phyloP scores from a whole-genome alignment of 1,140 invertebrate genomes.

The Lordiphosa clarofinis region DNA sequence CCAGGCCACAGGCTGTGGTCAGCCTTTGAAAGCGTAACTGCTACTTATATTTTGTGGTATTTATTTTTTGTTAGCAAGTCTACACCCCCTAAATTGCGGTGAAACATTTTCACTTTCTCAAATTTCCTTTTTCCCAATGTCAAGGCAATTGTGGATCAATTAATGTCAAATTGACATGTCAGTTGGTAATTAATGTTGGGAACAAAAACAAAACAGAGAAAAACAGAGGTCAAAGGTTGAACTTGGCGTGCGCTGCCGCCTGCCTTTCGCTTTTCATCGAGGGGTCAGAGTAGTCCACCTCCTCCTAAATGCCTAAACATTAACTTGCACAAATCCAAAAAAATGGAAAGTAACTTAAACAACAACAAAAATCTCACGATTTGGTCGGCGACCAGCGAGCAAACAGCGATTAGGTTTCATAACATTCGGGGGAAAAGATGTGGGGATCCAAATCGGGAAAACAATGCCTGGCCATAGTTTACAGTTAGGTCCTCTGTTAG shows the following conservation, averaged over 20 bases:
- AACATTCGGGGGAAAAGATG: conserved; percentile 37
- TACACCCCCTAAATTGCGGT: too few species aligned
- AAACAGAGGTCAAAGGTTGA: conserved; percentile 51
- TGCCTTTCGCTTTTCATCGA: conserved; percentile 47
- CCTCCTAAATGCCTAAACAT: conserved; percentile 19
- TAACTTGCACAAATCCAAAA: conserved; percentile 15
- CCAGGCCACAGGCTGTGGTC: background rate
- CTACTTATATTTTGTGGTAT: too few species aligned
- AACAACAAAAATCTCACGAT: conserved; percentile 45
- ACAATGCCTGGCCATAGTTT: conserved; percentile 68
- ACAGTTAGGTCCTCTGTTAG: background rate
- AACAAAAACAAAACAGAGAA: conserved; percentile 14
- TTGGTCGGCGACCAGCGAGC: conserved; percentile 30
- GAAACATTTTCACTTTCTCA: background rate
- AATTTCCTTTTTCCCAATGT: conserved; percentile 6
- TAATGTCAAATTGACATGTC: conserved; percentile 49
- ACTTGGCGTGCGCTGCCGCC: conserved; percentile 36
- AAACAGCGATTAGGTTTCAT: conserved; percentile 51
- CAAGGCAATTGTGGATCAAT: conserved; percentile 10
- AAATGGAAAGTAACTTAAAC: conserved; percentile 45
- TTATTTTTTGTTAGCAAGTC: too few species aligned
- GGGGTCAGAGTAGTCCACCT: conserved; percentile 35
- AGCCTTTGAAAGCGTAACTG: too few species aligned
- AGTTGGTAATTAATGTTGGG: conserved; percentile 33
- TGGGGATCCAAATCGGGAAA: background rate